phyloP scores from a whole-genome alignment of 2,888 invertebrate species.

The Nudaria mundana region DNA sequence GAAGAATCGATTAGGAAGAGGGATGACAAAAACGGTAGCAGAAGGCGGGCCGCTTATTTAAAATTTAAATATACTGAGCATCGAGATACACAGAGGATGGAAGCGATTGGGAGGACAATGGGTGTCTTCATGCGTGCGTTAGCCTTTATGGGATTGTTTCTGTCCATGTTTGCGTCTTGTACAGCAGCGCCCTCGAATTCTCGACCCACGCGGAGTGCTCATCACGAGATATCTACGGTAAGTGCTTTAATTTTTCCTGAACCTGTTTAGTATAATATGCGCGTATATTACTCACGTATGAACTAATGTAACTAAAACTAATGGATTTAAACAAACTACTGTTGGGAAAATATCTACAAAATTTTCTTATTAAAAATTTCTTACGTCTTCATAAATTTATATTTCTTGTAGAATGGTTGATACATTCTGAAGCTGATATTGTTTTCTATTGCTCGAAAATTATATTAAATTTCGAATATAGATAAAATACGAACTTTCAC shows the following conservation, averaged over 20 bases:
- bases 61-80: slow-evolving; percentile 66
- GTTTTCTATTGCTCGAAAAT: too few species aligned
- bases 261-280: slow-evolving; percentile 5
- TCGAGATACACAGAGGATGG: slow-evolving; percentile 53
- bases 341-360: too few species aligned
- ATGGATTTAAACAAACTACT: too few species aligned
- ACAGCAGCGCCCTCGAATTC: slow-evolving; percentile 55
- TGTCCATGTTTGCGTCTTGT: slow-evolving; percentile 55
- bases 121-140: slow-evolving; percentile 52
- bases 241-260: slow-evolving; percentile 39
- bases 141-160: slow-evolving; percentile 54
- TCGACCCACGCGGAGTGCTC: slow-evolving; percentile 49
- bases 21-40: slow-evolving; percentile 54
- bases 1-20: slow-evolving; percentile 66
- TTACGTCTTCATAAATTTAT: too few species aligned
- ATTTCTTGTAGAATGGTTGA: too few species aligned
- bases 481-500: too few species aligned
- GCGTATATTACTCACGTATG: too few species aligned
- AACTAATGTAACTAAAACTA: too few species aligned
- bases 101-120: slow-evolving; percentile 63
- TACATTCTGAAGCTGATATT: too few species aligned
- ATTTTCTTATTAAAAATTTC: too few species aligned
- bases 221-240: slow-evolving; percentile 60
- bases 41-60: slow-evolving; percentile 63
- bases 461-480: too few species aligned